Evolutionary conservation across 2,888 invertebrate genomes (phyloP), one percentile per base, ranked within the genome.

Genomic region (Brachypalpus laphriformis): DNA sequence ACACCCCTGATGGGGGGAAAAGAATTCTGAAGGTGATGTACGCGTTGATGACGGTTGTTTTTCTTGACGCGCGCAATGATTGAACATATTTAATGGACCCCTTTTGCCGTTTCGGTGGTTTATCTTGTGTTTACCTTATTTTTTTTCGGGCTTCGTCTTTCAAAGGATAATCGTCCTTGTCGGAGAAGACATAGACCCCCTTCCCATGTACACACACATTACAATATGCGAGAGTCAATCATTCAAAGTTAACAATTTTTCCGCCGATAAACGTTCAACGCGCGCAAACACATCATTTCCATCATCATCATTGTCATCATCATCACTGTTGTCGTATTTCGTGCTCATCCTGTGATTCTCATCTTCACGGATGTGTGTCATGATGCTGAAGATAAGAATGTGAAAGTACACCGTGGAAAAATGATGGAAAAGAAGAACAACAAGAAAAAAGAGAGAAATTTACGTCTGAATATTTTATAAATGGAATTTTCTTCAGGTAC

Each of bases 401-500:
- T 56, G 40, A 47, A 18, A 45, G 66, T 37, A 42, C 51, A 49
- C 51, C 31, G 47, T 34, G 59, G 45, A 63, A 40, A 63, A 78
- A 71, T 47, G 56, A 78, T 18, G 63, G 40, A n/a, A 45, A 68
- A 59, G 22, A 66, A 31, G 61, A 51, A 14, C 11, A 25, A 40
- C n/a, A 5, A 25, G 34, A 34, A 42, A 28, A 65, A 59, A 3
- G 47, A 59, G 63, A 70, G n/a, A 80, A 80, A 77, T 65, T 34
- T 66, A 59, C 65, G 57, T 85, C 71, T 85, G 81, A 81, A 85
- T 85, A 85, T 85, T 85, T 85, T 76, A 81, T 81, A 71, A 76
- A 66, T 49, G 51, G 54, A 72, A 78, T 70, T 78, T 82, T 20
- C 51, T 66, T 59, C 37, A 71, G 59, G 63, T 66, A 72, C 71